phyloP scores from a whole-genome alignment of 2,113 vertebrate genomes.

The Pungitius pungitius region DNA sequence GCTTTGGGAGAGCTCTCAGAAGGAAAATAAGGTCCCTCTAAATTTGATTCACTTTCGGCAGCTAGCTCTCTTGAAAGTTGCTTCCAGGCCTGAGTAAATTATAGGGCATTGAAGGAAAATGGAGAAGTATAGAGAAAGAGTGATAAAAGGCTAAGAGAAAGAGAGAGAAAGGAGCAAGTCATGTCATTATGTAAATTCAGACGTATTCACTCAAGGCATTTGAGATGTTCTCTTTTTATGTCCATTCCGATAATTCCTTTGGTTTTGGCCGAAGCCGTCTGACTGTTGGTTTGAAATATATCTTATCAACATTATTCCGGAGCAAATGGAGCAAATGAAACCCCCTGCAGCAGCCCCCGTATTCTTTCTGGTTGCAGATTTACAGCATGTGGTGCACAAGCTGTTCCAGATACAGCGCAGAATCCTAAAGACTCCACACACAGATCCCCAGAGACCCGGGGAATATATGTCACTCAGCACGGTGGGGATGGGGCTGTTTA shows the following conservation, averaged over 20 bases:
- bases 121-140: slow-evolving; percentile 18
- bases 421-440: slow-evolving; percentile 41
- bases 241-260: background rate
- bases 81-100: slow-evolving; percentile 54
- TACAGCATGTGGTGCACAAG: slow-evolving; percentile 62
- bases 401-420: slow-evolving; percentile 61
- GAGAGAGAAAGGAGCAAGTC: slow-evolving; percentile 18
- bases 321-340: slow-evolving; percentile 46
- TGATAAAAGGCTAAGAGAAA: background rate
- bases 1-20: slow-evolving; percentile 30
- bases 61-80: slow-evolving; percentile 42
- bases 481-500: slow-evolving; percentile 50
- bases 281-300: background rate
- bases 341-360: slow-evolving; percentile 48
- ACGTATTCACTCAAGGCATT: background rate
- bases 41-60: slow-evolving; percentile 69
- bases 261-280: background rate
- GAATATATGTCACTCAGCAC: slow-evolving; percentile 61
- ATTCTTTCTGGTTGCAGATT: slow-evolving; percentile 54
- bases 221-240: background rate
- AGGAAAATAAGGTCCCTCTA: slow-evolving; percentile 36
- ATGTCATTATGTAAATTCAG: slow-evolving; percentile 24
- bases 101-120: slow-evolving; percentile 35
- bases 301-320: slow-evolving; percentile 24
- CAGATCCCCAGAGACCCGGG: slow-evolving; percentile 42